These are phyloP conservation scores for Tribolium freemani DNA, from an alignment of 2,888 invertebrate genomes.

Conservation along the genomic window DNA sequence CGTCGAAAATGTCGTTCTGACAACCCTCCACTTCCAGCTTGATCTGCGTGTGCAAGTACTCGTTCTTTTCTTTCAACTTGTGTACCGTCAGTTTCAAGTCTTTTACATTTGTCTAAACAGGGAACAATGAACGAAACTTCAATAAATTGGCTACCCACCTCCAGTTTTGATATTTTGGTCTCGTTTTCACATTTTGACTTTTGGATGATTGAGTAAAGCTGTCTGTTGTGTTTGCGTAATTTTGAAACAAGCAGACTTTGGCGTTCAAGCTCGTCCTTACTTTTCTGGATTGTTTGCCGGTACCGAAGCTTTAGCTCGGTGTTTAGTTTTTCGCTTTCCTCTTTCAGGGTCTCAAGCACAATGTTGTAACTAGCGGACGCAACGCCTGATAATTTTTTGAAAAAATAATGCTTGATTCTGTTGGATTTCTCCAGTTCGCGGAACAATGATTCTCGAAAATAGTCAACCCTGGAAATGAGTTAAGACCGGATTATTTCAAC, in stretches of 20 bases:
- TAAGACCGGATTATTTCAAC: no score
- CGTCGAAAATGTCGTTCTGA: constrained; percentile 21
- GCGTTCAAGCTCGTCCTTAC: constrained; percentile 18
- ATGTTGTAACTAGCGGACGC: background rate
- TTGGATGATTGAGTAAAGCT: constrained; percentile 17
- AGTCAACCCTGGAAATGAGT: constrained; percentile 21
- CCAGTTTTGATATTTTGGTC: constrained; percentile 7
- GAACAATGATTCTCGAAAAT: constrained; percentile 22
- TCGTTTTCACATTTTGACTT: constrained; percentile 14
- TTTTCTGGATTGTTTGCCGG: constrained; percentile 12
- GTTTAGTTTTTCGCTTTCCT: constrained; percentile 1
- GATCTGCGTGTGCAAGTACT: constrained; percentile 9
- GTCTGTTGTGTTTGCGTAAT: constrained; percentile 20
- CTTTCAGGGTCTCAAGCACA: constrained; percentile 5
- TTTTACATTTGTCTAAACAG: constrained; percentile 4
- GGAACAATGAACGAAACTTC: background rate
- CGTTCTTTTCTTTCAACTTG: constrained; percentile 10
- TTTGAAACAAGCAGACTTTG: constrained; percentile 12
- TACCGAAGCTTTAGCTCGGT: constrained; percentile 28
- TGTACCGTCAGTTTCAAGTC: background rate
- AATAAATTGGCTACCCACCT: background rate
- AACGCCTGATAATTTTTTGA: constrained; percentile 4
- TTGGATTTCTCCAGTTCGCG: constrained; percentile 25
- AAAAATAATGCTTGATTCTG: constrained; percentile 21
- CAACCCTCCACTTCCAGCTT: constrained; percentile 22